Evolutionary conservation across 2,888 invertebrate genomes (phyloP).

Genomic region (Scaptomyza cyrtandrae): DNA sequence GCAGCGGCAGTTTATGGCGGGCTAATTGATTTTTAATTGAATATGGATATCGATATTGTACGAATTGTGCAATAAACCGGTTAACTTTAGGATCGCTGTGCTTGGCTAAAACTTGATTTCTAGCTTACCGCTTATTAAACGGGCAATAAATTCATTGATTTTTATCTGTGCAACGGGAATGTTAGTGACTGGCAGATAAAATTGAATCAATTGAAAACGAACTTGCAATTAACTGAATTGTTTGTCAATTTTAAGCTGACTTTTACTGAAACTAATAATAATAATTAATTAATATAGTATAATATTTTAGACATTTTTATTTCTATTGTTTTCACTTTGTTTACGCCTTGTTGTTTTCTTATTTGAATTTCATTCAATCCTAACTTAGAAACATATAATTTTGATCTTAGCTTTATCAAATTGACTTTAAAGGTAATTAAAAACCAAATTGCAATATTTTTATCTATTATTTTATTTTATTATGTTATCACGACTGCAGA

Average conservation of each 20-base stretch:
- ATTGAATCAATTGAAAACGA: conserved; percentile 24
- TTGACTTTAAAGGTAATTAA: not conserved
- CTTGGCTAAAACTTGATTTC: conserved; percentile 35
- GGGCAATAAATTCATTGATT: conserved; percentile 54
- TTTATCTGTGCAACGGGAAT: conserved; percentile 45
- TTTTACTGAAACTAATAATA: too few species aligned
- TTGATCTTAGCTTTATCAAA: not conserved
- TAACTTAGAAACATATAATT: too few species aligned
- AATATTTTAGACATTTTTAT: not conserved
- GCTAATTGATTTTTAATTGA: conserved; percentile 73
- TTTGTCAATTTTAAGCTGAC: not conserved
- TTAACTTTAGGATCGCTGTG: conserved; percentile 28
- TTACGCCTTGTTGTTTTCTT: not conserved
- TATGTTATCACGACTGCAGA: not conserved
- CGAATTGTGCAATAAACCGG: conserved; percentile 73
- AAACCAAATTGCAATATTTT: not conserved
- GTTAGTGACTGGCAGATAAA: conserved; percentile 28
- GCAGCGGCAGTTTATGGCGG: conserved; percentile 52
- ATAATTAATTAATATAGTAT: too few species aligned
- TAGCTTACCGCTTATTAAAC: conserved; percentile 47
- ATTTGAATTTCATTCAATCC: not conserved
- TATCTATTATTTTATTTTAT: not conserved
- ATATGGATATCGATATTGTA: conserved; percentile 67
- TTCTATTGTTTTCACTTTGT: too few species aligned
- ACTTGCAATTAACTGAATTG: conserved; percentile 16